Evolutionary conservation across 2,797 vertebrate genomes (phyloP).

Genomic region (Acrossocheilus fasciatus): DNA sequence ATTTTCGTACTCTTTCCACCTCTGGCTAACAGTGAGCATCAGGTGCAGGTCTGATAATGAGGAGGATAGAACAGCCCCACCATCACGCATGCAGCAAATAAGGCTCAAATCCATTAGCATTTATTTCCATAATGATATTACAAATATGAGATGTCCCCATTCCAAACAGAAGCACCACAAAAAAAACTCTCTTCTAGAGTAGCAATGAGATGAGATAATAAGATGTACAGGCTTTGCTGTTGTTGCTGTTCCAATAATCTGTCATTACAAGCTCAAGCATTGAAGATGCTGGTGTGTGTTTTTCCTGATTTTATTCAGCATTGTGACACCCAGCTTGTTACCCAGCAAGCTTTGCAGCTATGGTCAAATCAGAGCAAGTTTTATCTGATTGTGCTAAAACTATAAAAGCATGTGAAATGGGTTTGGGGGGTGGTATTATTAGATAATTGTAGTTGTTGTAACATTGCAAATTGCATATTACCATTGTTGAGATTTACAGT

Average conservation of each 20-base stretch:
- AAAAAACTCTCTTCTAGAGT: not conserved
- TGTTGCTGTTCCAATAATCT: not conserved
- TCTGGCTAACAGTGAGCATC: constrained; percentile 32
- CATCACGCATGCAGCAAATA: not conserved
- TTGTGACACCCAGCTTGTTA: not conserved
- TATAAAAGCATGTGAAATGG: not conserved
- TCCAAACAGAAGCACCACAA: not conserved
- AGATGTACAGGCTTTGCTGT: not conserved
- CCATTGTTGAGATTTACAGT: not conserved
- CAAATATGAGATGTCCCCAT: constrained; percentile 13
- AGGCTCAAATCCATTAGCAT: not conserved
- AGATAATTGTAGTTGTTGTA: not conserved
- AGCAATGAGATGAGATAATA: constrained; percentile 2
- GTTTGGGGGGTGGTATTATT: not conserved
- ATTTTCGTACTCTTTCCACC: too few relatives aligned
- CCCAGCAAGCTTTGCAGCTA: not conserved
- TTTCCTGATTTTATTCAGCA: not conserved
- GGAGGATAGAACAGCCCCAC: not conserved
- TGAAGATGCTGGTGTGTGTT: constrained; percentile 5
- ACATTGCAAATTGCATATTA: not conserved
- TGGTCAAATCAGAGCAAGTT: not conserved
- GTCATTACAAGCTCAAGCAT: not conserved
- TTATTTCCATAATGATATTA: not conserved
- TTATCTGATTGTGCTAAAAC: not conserved
- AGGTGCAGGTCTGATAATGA: constrained; percentile 4